Base-by-base conservation (phyloP, 2,888 invertebrate genomes). In the Smittia sp. region DNA sequence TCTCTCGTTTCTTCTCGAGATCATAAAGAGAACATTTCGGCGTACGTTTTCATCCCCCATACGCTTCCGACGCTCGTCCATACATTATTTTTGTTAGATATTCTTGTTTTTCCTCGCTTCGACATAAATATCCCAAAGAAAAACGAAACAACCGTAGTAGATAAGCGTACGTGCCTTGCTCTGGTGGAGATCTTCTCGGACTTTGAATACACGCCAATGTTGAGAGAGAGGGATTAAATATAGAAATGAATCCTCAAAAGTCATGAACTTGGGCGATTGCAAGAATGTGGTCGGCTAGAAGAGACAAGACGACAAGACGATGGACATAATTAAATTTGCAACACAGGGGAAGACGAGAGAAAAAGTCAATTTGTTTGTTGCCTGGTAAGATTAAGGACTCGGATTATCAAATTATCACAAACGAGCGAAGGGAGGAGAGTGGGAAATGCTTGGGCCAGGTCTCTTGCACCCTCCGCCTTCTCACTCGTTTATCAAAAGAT, bases 41-140 rank as follows among this genome's bases (percentile, higher is more conserved):
- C 9, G 58, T 58, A 58, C 58, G 58, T 58, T 58, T 58, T 58
- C n/a, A 46, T 22, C 58, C 15, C 46, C 46, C 15, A 9, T 6
- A 1, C 58, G 22, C 58, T 22, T 22, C 22, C 15, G 4, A 52
- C 15, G 52, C n/a, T n/a, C 15, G 7, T 52, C n/a, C 58, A 58
- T 58, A 13, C 58, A 58, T 58, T 58, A 58, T 22, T 22, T 22
- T 46, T 15, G 13, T 46, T 58, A 58, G n/a, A n/a, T 46, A 38
- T 13, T n/a, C 20, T 62, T 62, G 22, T 62, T 62, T 22, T 62
- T 22, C 13, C 13, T 32, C 18, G 20, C 38, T 24, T 68, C 68
- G 20, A 70, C 54, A 70, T 70, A 70, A 70, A 70, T 70, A 70
- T 70, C 69, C 46, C 27, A 25, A 70, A 20, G 46, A 13, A 68